phyloP scores from a whole-genome alignment of 2,888 invertebrate genomes.

The Cyaniris semiargus region DNA sequence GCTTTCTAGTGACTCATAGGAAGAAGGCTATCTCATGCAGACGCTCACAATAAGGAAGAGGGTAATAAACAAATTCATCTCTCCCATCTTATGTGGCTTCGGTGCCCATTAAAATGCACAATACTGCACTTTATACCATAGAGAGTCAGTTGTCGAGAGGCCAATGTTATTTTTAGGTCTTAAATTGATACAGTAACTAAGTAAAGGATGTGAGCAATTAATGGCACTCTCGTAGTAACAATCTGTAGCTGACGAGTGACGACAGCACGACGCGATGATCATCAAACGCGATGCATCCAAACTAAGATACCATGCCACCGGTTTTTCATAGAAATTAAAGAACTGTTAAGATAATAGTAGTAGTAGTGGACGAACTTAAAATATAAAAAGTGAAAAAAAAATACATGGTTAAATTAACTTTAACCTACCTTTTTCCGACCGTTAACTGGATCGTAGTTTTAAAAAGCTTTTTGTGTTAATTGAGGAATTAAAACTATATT shows the following conservation, averaged over 20 bases:
- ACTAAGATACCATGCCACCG: constrained; percentile 34
- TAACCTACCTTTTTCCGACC: neutral
- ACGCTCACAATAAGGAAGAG: constrained; percentile 80
- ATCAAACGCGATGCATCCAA: too few species aligned
- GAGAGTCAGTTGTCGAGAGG: constrained; percentile 63
- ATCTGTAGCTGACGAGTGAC: constrained; percentile 36
- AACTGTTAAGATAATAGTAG: neutral
- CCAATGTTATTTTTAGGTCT: constrained; percentile 71
- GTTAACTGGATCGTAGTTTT: neutral
- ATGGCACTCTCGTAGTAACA: constrained; percentile 62
- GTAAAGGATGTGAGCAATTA: constrained; percentile 77
- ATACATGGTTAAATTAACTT: neutral
- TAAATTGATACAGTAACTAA: constrained; percentile 77
- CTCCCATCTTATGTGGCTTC: constrained; percentile 76
- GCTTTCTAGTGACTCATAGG: constrained; percentile 80
- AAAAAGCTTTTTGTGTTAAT: neutral
- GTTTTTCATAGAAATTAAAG: neutral
- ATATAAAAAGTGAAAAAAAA: neutral
- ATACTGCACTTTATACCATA: constrained; percentile 76
- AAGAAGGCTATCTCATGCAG: constrained; percentile 78
- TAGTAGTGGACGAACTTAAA: neutral
- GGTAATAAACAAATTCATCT: constrained; percentile 81
- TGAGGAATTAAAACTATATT: neutral
- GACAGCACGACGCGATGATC: constrained; percentile 33
- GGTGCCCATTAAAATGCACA: constrained; percentile 76